These are phyloP conservation scores for Scaptomyza tumidula DNA, from an alignment of 2,888 invertebrate species.

Conservation along the genomic window DNA sequence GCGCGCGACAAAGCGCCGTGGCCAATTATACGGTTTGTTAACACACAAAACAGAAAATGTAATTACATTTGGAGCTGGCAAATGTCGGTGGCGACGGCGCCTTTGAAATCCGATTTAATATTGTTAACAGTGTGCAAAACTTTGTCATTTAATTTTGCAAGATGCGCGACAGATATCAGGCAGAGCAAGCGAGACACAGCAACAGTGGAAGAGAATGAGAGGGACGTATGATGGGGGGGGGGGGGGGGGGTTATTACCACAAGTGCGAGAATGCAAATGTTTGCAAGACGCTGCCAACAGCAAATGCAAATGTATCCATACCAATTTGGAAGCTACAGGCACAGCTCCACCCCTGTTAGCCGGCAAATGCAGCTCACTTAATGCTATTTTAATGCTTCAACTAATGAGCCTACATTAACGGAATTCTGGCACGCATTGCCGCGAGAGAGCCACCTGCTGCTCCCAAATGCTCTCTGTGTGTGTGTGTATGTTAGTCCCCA, in stretches of 20 bases:
- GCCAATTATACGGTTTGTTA: constrained; percentile 80
- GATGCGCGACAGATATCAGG: constrained; percentile 35
- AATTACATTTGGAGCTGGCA: constrained; percentile 70
- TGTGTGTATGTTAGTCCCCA: constrained; percentile 12
- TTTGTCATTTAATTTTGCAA: constrained; percentile 76
- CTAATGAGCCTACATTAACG: constrained; percentile 79
- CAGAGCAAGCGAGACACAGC: background rate
- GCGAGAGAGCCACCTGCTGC: constrained; percentile 64
- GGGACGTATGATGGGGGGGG: background rate
- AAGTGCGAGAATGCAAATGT: constrained; percentile 59
- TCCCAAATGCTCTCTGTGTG: constrained; percentile 9
- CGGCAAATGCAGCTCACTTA: constrained; percentile 59
- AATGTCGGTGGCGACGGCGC: constrained; percentile 36
- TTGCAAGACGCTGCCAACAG: constrained; percentile 62
- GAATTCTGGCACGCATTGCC: constrained; percentile 50
- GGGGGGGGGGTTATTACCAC: background rate
- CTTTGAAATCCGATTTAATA: constrained; percentile 80
- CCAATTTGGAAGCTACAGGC: constrained; percentile 26
- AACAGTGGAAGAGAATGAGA: background rate
- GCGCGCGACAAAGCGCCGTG: constrained; percentile 55
- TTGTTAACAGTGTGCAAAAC: constrained; percentile 79
- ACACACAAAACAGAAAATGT: constrained; percentile 80
- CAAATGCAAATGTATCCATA: constrained; percentile 53
- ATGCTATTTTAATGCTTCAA: constrained; percentile 74
- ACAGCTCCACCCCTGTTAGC: background rate